phyloP scores from a whole-genome alignment of 2,113 vertebrate genomes.

The Petaurus breviceps region DNA sequence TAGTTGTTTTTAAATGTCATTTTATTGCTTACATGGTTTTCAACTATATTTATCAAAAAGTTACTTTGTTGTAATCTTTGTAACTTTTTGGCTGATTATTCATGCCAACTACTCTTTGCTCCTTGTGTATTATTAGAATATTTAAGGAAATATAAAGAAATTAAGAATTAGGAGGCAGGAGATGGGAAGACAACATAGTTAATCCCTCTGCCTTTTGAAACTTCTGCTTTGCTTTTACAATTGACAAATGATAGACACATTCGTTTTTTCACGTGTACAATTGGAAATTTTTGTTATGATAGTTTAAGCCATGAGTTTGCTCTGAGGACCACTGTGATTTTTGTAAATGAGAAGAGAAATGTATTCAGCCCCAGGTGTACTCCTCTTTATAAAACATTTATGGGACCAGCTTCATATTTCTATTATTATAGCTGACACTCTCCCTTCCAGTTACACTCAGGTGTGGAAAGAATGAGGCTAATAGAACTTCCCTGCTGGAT shows the following conservation, averaged over 20 bases:
- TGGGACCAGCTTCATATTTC: neutral
- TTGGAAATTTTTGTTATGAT: conserved; percentile 46
- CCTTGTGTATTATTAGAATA: conserved; percentile 63
- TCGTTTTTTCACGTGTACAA: conserved; percentile 46
- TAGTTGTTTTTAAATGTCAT: conserved; percentile 58
- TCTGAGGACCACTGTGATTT: conserved; percentile 17
- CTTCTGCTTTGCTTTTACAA: conserved; percentile 68
- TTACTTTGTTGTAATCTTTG: conserved; percentile 69
- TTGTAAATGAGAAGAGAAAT: conserved; percentile 56
- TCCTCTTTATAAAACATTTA: conserved; percentile 47
- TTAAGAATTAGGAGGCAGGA: conserved; percentile 49
- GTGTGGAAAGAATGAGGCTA: conserved; percentile 60
- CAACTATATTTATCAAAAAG: conserved; percentile 45
- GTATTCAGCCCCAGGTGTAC: conserved; percentile 6
- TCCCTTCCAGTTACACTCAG: conserved; percentile 62
- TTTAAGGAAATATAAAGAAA: conserved; percentile 70
- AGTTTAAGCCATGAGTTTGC: neutral
- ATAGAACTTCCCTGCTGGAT: conserved; percentile 1
- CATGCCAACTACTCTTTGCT: conserved; percentile 58
- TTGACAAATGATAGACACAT: conserved; percentile 27
- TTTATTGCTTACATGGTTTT: conserved; percentile 59
- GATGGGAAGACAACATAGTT: conserved; percentile 45
- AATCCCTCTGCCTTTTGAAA: conserved; percentile 59
- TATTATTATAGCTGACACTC: conserved; percentile 58
- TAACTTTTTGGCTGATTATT: conserved; percentile 75